phyloP scores from a whole-genome alignment of 1,140 invertebrate genomes.

The Arctopsyche grandis region DNA sequence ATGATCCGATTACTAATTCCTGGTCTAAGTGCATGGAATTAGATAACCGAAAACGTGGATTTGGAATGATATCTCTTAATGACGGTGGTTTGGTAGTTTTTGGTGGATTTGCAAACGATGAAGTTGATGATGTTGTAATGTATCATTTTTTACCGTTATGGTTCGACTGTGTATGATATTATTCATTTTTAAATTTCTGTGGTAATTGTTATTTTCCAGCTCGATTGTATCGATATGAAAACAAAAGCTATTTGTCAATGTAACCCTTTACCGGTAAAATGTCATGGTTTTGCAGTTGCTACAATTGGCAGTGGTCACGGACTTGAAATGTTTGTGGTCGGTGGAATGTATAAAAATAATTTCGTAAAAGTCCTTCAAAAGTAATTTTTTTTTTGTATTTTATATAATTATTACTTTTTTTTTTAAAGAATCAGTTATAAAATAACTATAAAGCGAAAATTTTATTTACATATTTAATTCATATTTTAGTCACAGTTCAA shows the following conservation, averaged over 20 bases:
- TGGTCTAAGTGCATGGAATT: neutral
- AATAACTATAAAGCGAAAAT: neutral
- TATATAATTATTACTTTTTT: no score
- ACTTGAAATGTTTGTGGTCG: neutral
- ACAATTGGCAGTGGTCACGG: neutral
- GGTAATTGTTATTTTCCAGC: neutral
- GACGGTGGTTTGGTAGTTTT: neutral
- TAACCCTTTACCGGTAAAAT: neutral
- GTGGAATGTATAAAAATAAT: neutral
- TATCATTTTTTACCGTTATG: no score
- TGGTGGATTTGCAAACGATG: neutral
- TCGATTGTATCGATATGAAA: neutral
- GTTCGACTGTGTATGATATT: no score
- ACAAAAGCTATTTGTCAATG: neutral
- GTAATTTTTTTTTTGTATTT: no score
- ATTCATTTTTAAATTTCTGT: no score
- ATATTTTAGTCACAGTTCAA: neutral
- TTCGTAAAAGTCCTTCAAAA: neutral
- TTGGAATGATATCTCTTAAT: neutral
- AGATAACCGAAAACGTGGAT: neutral
- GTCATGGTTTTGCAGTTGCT: neutral
- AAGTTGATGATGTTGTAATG: neutral
- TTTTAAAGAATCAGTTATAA: no score
- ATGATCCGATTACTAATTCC: neutral
- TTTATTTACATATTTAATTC: neutral